A percentile compares a stretch with the other conserved stretches of the same genome.
Evolutionary conservation across 2,888 invertebrate genomes (phyloP).

Genomic region (Cinara cedri): DNA sequence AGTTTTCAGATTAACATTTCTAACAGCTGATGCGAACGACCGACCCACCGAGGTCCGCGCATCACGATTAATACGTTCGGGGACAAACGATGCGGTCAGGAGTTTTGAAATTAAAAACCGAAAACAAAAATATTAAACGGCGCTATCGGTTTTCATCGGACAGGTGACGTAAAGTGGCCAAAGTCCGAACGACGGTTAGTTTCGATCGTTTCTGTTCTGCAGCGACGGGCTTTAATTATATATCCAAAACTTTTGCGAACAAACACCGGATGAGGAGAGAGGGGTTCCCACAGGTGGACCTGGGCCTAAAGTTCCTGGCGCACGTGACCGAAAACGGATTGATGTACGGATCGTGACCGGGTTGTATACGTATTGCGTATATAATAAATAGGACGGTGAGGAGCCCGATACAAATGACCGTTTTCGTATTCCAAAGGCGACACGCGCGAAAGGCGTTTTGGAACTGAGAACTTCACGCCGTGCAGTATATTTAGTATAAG

Average conservation of each 20-base stretch:
- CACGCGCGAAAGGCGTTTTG: neutral
- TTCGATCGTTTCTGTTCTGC: neutral
- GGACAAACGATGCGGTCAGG: neutral
- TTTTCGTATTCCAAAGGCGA: conserved; percentile 24
- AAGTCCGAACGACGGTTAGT: conserved; percentile 16
- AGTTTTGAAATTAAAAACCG: neutral
- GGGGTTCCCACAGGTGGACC: conserved; percentile 17
- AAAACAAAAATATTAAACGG: no score
- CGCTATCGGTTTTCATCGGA: neutral
- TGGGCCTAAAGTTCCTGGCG: conserved; percentile 17
- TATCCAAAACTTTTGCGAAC: conserved; percentile 1
- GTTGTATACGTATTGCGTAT: neutral
- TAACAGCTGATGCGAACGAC: no score
- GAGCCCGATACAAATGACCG: conserved; percentile 19
- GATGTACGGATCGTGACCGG: conserved; percentile 50
- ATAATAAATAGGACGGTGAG: neutral
- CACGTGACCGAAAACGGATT: conserved; percentile 44
- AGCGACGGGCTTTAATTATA: conserved; percentile 4
- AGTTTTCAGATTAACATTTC: no score
- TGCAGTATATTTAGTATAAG: neutral
- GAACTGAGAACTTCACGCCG: no score
- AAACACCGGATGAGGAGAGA: no score
- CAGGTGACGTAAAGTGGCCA: conserved; percentile 38
- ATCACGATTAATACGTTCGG: no score
- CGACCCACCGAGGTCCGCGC: no score